phyloP scores from a whole-genome alignment of 2,113 vertebrate genomes.

The Alaudala cheleensis region DNA sequence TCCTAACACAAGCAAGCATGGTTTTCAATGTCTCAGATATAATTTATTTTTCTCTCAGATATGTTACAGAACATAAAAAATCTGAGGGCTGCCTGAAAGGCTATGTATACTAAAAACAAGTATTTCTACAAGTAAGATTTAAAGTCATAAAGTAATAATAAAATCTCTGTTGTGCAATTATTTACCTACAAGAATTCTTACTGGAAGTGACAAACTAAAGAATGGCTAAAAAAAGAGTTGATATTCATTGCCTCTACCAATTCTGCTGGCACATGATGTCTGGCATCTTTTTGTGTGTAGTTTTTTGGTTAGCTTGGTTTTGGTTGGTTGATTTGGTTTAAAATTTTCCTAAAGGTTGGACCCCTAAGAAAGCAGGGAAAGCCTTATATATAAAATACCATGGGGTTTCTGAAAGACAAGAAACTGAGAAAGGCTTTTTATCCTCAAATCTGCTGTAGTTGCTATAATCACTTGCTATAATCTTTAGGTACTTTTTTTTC shows the following conservation, averaged over 20 bases:
- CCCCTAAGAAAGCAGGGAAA: not conserved
- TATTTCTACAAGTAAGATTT: not conserved
- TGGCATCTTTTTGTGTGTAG: not conserved
- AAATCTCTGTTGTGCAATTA: not conserved
- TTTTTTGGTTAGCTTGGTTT: not conserved
- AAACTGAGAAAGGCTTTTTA: not conserved
- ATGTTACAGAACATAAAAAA: not conserved
- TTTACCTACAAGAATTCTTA: not conserved
- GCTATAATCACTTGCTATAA: not conserved
- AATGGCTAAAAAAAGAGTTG: not conserved
- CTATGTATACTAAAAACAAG: not conserved
- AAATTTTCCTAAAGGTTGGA: not conserved
- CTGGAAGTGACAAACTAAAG: not conserved
- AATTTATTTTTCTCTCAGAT: constrained; percentile 16
- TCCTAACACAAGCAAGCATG: not conserved
- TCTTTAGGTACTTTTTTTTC: not conserved
- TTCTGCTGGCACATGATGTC: not conserved
- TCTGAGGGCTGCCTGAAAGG: not conserved
- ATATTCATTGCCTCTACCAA: not conserved
- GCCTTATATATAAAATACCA: not conserved
- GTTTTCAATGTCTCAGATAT: not conserved
- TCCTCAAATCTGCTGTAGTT: not conserved
- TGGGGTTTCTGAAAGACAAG: not conserved
- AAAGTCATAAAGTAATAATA: not conserved
- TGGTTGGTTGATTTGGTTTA: not conserved